Percentiles rank a stretch among this genome's conserved stretches.
Conservation (phyloP, 2,797 vertebrate genomes). For the Syndactyla subalaris region DNA sequence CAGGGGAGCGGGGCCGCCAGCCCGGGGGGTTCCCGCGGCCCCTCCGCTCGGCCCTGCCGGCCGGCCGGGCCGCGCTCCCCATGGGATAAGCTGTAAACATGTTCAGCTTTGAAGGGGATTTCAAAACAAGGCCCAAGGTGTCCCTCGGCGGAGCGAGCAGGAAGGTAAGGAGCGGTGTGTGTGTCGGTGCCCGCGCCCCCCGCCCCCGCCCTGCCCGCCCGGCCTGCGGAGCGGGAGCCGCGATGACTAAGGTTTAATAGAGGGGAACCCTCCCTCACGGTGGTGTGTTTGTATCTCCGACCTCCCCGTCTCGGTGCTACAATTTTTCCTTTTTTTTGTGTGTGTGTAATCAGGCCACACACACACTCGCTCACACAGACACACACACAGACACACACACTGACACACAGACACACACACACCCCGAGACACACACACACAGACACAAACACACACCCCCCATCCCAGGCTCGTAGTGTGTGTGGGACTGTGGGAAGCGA, state of each 20-base stretch:
- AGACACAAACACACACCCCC: not conserved
- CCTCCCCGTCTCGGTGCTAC: not conserved
- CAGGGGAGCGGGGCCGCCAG: not conserved
- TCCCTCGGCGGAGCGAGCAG: constrained; percentile 96
- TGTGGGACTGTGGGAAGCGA: constrained; percentile 18
- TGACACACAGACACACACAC: not conserved
- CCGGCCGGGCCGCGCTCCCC: constrained; percentile 56
- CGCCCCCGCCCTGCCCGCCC: not conserved
- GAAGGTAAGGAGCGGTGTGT: constrained; percentile 82
- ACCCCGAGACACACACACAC: too few relatives aligned
- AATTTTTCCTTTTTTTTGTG: not conserved
- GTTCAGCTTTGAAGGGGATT: constrained; percentile 99
- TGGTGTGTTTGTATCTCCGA: not conserved
- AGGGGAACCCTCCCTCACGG: not conserved
- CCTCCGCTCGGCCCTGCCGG: not conserved
- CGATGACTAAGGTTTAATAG: constrained; percentile 56
- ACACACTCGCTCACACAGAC: not conserved
- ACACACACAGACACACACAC: not conserved
- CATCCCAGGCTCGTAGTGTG: not conserved
- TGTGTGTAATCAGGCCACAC: not conserved
- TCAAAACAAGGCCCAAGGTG: constrained; percentile 97
- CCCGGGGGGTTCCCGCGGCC: not conserved
- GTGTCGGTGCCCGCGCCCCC: not conserved
- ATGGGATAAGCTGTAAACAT: constrained; percentile 91
- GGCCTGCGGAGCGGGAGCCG: constrained; percentile 11